phyloP scores from a whole-genome alignment of 2,888 invertebrate genomes.

The Trissonchulus sp. region DNA sequence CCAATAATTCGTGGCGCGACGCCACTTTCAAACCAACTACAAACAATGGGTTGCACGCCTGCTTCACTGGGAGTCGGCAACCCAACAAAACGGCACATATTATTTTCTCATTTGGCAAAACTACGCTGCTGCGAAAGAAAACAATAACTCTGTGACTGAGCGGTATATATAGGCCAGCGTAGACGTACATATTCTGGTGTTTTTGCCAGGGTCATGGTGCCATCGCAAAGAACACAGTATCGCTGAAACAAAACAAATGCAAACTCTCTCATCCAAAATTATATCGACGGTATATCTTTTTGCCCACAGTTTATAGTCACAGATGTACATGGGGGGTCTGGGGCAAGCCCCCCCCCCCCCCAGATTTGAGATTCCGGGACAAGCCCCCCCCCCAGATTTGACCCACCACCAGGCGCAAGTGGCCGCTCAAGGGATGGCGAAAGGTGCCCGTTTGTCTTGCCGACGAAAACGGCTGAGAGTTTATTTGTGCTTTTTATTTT shows the following conservation, averaged over 20 bases:
- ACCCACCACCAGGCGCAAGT: neutral
- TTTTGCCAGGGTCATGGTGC: conserved; percentile 17
- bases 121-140: too few species aligned
- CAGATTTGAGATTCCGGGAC: neutral
- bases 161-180: too few species aligned
- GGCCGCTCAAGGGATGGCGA: conserved; percentile 25
- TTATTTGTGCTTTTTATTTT: neutral
- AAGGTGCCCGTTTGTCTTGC: too few species aligned
- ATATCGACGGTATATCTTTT: too few species aligned
- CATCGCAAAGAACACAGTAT: conserved; percentile 22
- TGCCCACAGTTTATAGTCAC: too few species aligned
- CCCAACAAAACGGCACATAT: neutral
- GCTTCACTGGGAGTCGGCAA: neutral
- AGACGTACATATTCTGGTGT: conserved; percentile 4
- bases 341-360: neutral
- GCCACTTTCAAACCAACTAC: too few species aligned
- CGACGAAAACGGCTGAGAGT: neutral
- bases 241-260: conserved; percentile 13
- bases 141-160: too few species aligned
- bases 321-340: neutral
- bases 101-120: too few species aligned
- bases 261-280: neutral
- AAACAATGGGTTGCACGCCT: too few species aligned
- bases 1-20: too few species aligned
- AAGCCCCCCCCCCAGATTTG: neutral